Conservation (phyloP, 1,140 invertebrate genomes). For the Hirudo medicinalis region DNA sequence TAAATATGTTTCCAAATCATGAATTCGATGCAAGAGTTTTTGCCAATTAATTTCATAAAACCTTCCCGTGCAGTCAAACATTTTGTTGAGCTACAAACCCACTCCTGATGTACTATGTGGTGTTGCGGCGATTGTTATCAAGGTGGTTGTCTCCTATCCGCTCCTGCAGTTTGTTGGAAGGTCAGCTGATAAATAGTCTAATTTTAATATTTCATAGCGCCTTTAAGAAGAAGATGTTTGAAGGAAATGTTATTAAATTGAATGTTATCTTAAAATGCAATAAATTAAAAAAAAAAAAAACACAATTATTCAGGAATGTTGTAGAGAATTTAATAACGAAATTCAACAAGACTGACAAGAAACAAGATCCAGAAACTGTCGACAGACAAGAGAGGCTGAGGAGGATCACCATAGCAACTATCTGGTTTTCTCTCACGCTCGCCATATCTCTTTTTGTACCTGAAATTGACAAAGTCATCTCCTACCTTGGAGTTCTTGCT, state of each 20-base stretch:
- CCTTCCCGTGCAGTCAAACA: conserved; percentile 40
- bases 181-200: conserved; percentile 28
- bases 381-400: conserved; percentile 34
- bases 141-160: conserved; percentile 59
- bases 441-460: conserved; percentile 51
- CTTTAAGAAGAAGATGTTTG: no score
- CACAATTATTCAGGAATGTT: no score
- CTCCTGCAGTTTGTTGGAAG: conserved; percentile 57
- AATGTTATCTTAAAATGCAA: no score
- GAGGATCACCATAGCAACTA: conserved; percentile 44
- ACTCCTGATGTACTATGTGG: conserved; percentile 47
- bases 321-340: background rate
- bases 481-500: conserved; percentile 52
- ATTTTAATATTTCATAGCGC: background rate
- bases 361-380: conserved; percentile 29
- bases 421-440: conserved; percentile 52
- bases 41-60: background rate
- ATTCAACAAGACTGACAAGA: background rate
- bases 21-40: no score
- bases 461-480: conserved; percentile 55
- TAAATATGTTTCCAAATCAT: no score
- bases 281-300: no score
- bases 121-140: conserved; percentile 51
- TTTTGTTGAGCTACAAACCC: conserved; percentile 49
- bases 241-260: no score